phyloP scores from a whole-genome alignment of 2,797 vertebrate species.

The Uromys caudimaculatus region DNA sequence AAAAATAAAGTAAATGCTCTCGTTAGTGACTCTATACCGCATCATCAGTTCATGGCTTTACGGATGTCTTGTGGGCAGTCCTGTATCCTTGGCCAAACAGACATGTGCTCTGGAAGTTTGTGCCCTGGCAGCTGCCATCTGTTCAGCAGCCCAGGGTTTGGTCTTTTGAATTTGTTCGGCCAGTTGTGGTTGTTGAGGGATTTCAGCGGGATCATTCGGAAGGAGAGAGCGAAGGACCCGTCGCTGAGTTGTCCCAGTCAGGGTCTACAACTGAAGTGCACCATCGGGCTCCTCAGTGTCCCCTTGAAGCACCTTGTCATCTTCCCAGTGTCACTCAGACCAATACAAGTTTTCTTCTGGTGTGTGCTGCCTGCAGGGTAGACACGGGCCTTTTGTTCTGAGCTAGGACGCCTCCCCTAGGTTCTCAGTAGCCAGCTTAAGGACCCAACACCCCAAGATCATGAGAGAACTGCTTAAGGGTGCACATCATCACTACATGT shows the following conservation, averaged over 20 bases:
- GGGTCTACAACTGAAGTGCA: neutral
- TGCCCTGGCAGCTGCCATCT: neutral
- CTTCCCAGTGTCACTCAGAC: neutral
- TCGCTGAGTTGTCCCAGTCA: neutral
- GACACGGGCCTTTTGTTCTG: rapidly evolving
- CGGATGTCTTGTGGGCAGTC: neutral
- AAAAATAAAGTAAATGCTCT: neutral
- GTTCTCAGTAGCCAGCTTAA: neutral
- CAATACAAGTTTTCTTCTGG: neutral
- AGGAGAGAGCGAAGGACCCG: neutral
- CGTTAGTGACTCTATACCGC: neutral
- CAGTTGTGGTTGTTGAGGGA: neutral
- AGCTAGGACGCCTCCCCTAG: neutral
- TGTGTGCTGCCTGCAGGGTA: neutral
- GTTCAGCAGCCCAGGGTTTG: neutral
- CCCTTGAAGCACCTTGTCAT: rapidly evolving
- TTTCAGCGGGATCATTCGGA: neutral
- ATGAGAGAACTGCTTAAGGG: neutral
- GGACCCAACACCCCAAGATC: neutral
- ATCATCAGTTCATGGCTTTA: neutral
- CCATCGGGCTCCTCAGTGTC: rapidly evolving
- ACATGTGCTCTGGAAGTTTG: neutral
- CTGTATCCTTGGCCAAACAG: neutral
- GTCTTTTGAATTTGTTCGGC: neutral
- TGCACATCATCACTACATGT: neutral